Base-by-base conservation (phyloP, 1,140 invertebrate species). In the Diorhabda carinulata region DNA sequence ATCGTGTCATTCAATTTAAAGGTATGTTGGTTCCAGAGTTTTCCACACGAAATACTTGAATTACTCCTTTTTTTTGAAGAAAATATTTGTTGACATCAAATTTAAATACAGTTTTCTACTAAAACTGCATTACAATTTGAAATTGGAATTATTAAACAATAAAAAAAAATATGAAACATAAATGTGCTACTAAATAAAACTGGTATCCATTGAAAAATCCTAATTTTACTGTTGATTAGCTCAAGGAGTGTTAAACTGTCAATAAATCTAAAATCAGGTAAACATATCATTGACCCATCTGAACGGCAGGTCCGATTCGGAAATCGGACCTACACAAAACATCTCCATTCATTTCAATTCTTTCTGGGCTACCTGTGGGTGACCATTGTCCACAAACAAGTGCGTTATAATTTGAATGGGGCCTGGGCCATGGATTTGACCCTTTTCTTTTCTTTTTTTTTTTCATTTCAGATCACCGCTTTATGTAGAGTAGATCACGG, bases 401-500 rank as follows among this genome's bases (percentile, higher is more conserved):
- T 52, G 47, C 47, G 6, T 6, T n/a, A 52, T 52, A 52, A n/a
- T 8, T 8, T 52, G 47, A 52, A 52, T 52, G 47, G 47, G 47
- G 6, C n/a, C 47, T 6, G 47, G 47, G 6, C 6, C 6, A 8
- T 6, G 47, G n/a, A 8, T 52, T 6, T 25, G 25, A 25, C 6
- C 47, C 47, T n/a, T 52, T 52, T 52, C 47, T 52, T 52, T 52
- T 52, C 47, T 52, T 52, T 52, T 52, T 52, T n/a, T 52, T 6
- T 52, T 52, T n/a, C n/a, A 8, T 52, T 52, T 52, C 47, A n/a
- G 47, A 52, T 52, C 47, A 52, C 47, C 47, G 47, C 47, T 52
- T 52, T 52, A 52, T 52, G 47, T 52, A 52, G 47, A 52, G 47
- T 52, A 52, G 47, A 52, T 52, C 47, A 52, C 47, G 47, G 47